A percentile compares a stretch with the other conserved stretches of the same genome.
These are phyloP conservation scores for Opisthocomus hoazin DNA, from an alignment of 2,113 vertebrate species.

Conservation along the genomic window DNA sequence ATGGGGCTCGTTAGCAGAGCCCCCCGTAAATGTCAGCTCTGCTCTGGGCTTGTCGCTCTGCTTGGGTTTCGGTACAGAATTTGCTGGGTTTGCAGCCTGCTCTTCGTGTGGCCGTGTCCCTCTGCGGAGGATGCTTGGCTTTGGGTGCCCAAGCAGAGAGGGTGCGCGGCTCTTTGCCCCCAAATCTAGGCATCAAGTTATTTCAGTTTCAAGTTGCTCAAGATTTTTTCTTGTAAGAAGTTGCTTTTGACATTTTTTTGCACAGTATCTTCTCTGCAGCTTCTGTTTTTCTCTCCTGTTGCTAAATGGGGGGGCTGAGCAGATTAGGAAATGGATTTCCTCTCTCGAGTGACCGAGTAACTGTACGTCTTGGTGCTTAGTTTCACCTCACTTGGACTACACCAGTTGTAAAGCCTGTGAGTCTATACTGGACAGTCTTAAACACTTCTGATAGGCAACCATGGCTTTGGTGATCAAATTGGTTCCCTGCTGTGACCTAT, in stretches of 20 bases:
- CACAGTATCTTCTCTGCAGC: background rate
- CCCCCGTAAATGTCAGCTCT: background rate
- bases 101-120: rapidly evolving
- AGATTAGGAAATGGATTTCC: constrained; percentile 24
- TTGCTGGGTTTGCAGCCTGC: background rate
- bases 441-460: background rate
- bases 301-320: constrained; percentile 1
- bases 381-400: background rate
- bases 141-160: background rate
- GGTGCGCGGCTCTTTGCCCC: rapidly evolving
- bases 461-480: background rate
- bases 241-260: background rate
- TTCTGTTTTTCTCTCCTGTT: constrained; percentile 44
- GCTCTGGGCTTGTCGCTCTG: background rate
- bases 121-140: background rate
- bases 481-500: background rate
- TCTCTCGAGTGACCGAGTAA: background rate
- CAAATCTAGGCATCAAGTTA: background rate
- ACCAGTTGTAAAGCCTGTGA: background rate
- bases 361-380: background rate
- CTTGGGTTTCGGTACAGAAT: background rate
- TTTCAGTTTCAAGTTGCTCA: constrained; percentile 39
- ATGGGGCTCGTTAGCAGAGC: background rate
- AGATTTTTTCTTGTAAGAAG: background rate
- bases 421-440: background rate